Evolutionary conservation across 2,888 invertebrate genomes (phyloP).

Genomic region (Drosophila glabriapex): DNA sequence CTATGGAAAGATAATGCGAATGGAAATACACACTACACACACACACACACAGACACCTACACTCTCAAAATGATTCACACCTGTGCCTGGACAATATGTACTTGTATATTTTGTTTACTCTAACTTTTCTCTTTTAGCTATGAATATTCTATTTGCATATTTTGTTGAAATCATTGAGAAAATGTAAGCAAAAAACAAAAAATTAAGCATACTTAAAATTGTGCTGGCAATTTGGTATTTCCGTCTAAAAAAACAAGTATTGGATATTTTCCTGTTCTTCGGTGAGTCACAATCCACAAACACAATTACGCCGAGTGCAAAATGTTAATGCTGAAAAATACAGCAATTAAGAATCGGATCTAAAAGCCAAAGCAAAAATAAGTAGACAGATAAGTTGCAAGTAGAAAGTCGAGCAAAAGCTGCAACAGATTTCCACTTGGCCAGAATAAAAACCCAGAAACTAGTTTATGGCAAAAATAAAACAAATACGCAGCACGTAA

Average conservation of each 20-base stretch:
- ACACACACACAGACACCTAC: neutral
- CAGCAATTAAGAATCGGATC: slow-evolving; percentile 34
- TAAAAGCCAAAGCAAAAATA: slow-evolving; percentile 7
- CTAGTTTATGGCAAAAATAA: slow-evolving; percentile 63
- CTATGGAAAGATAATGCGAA: slow-evolving; percentile 47
- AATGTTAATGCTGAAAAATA: slow-evolving; percentile 23
- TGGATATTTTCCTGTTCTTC: slow-evolving; percentile 37
- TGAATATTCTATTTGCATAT: slow-evolving; percentile 54
- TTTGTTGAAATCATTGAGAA: slow-evolving; percentile 6
- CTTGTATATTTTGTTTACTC: slow-evolving; percentile 34
- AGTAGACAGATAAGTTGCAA: slow-evolving; percentile 8
- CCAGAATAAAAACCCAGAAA: slow-evolving; percentile 64
- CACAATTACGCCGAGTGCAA: slow-evolving; percentile 37
- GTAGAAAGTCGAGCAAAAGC: slow-evolving; percentile 54
- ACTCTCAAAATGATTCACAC: slow-evolving; percentile 43
- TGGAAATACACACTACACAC: slow-evolving; percentile 1
- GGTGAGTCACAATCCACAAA: slow-evolving; percentile 35
- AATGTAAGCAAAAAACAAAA: slow-evolving; percentile 6
- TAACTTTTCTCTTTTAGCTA: slow-evolving; percentile 22
- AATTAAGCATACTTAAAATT: slow-evolving; percentile 13
- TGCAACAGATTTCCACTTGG: slow-evolving; percentile 56
- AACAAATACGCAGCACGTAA: slow-evolving; percentile 34
- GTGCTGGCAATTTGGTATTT: slow-evolving; percentile 44
- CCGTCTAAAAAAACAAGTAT: slow-evolving; percentile 35
- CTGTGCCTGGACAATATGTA: slow-evolving; percentile 7